Base-by-base conservation (phyloP, 2,888 invertebrate genomes). In the Steinernema scapterisci region DNA sequence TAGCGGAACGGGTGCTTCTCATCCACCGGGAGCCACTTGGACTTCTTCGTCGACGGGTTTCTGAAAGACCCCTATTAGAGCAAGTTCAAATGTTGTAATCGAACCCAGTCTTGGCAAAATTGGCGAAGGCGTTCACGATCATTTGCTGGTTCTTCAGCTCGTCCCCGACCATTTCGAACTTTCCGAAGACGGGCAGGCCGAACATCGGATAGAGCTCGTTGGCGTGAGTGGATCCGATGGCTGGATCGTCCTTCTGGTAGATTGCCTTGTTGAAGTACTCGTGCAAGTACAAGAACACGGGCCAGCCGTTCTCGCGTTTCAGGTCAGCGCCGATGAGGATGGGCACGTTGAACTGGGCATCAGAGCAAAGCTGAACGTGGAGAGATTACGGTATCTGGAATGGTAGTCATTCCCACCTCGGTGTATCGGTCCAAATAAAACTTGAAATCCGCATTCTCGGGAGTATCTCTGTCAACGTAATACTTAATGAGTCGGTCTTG, bases 281-380 rank as follows among this genome's bases (percentile, higher is more conserved):
- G 51, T 70, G 72, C 21, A 76, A 70, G 51, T 79, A 77, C 43
- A 77, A 11, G 70, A 38, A 81, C 13, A 80, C 52, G 21, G 78
- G 75, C 80, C 80, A 80, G 1, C 78, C 78, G 46, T 70, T 63
- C n/a, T 72, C 71, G 25, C 63, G 38, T 46, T 81, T 80, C 9
- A 70, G 54, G 23, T 77, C 19, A 9, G 74, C 75, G 27, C 82
- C 80, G 21, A 71, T 54, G 23, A 80, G 43, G 21, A 73, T 72
- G 5, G 80, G 80, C 19, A 81, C 56, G 38, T 77, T 56, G 74
- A 81, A 79, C 72, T 72, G 72, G n/a, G 80, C 56, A 38, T 80
- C 80, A 9, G 79, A 74, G 52, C 75, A 70, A 11, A 80, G 46
- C 81, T 80, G 27, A n/a, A 81, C 38, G 16, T 27, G 51, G 16